Conservation (phyloP, 2,888 invertebrate species). For the Amblyteles armatorius region DNA sequence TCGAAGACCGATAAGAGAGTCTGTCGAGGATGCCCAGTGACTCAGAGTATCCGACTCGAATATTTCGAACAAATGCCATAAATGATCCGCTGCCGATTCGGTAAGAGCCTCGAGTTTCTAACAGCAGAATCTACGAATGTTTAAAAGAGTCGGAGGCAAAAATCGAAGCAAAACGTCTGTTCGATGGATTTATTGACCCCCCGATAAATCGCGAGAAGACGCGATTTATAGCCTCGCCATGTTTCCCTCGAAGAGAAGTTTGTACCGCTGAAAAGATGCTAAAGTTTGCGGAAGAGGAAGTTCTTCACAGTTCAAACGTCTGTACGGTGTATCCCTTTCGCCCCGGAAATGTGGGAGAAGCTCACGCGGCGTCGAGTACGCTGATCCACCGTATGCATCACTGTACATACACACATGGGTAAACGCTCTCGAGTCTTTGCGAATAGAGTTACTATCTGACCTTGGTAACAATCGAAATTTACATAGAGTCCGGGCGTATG, state of each 20-base stretch:
- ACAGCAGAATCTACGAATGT: not conserved
- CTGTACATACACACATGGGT: conserved; percentile 6
- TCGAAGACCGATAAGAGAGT: conserved; percentile 57
- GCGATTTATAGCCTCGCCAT: conserved; percentile 32
- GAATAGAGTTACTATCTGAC: conserved; percentile 70
- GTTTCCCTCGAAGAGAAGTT: conserved; percentile 3
- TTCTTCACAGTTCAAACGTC: not conserved
- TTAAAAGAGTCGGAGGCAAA: not conserved
- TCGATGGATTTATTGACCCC: conserved; percentile 21
- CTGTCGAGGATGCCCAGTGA: conserved; percentile 40
- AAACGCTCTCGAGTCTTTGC: conserved; percentile 42
- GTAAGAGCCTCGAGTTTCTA: not conserved
- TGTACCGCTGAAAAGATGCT: conserved; percentile 3
- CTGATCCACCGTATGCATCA: conserved; percentile 44
- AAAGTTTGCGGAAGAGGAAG: conserved; percentile 48
- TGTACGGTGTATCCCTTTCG: conserved; percentile 35
- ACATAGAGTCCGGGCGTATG: conserved; percentile 66
- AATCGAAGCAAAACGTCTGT: conserved; percentile 2
- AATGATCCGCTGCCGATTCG: not conserved
- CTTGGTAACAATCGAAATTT: conserved; percentile 73
- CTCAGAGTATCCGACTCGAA: conserved; percentile 50
- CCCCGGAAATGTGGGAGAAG: conserved; percentile 31
- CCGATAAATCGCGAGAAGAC: not conserved
- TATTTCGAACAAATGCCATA: conserved; percentile 22
- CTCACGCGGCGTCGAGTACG: conserved; percentile 33